Evolutionary conservation across 2,888 invertebrate genomes (phyloP), one percentile per base, ranked within the genome.

Genomic region (Geotrupes spiniger): DNA sequence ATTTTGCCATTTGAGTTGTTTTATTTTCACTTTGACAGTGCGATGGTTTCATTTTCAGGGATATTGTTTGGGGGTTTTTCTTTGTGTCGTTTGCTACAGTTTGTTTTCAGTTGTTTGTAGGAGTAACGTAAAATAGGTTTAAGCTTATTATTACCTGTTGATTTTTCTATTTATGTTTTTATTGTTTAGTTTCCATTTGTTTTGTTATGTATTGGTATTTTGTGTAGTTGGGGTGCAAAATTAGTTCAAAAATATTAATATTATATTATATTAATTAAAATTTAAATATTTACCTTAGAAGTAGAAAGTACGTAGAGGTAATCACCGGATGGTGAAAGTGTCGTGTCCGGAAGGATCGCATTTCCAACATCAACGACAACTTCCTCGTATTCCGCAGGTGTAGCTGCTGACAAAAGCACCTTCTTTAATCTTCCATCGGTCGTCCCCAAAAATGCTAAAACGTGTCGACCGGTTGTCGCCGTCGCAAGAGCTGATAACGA

Each of bases 401-500:
- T 77, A 16, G 78, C 78, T n/a, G 83, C 83, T 11, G 87, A 85
- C 26, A 91, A 74, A 25, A 90, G 71, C 37, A 85, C 91, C 79
- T 97, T 98, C 68, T 92, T 92, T 40, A 98, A 76, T 40, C 76
- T 74, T 16, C 98, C 98, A 55, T 84, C 81, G 57, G 80, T 84
- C 0, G 96, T 95, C 21, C 98, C 98, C 39, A 96, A 78, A 75
- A 98, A 96, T 15, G 92, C 93, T 51, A 98, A 86, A 8, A 95
- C 94, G 72, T 96, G 94, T 46, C 88, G 83, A 50, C 94, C 91
- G 4, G 93, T 92, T 11, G 88, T 86, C 47, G 93, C 88, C 63
- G 93, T 85, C 1, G 92, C 86, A 12, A 97, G 82, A 10, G 93
- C 89, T 17, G 91, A 89, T 46, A 93, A 74, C 27, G 89, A 85